A percentile compares a stretch with the other conserved stretches of the same genome.
These are phyloP conservation scores for Monopis laevigella DNA, from an alignment of 2,888 invertebrate species.

Conservation along the genomic window DNA sequence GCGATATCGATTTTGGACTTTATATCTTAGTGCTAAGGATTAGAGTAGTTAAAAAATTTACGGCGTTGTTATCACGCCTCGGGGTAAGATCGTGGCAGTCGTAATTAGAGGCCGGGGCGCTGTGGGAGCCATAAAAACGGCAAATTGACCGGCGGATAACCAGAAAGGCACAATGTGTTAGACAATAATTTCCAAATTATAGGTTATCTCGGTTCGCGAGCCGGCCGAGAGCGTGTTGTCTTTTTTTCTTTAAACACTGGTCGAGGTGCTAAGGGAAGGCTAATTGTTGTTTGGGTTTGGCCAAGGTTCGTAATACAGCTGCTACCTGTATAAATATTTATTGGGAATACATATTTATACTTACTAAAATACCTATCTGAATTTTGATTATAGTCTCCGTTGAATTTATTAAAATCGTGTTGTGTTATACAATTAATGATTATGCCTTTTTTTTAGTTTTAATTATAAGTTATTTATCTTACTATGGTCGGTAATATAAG, in stretches of 20 bases:
- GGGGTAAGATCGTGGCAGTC: conserved; percentile 59
- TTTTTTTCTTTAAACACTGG: conserved; percentile 40
- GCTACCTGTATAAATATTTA: conserved; percentile 68
- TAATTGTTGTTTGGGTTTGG: conserved; percentile 66
- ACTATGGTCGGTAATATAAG: no score
- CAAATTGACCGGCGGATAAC: conserved; percentile 68
- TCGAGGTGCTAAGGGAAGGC: conserved; percentile 66
- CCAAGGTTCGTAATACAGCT: conserved; percentile 62
- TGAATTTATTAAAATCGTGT: no score
- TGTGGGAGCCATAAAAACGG: conserved; percentile 67
- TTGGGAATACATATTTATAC: conserved; percentile 26
- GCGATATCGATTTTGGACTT: conserved; percentile 23
- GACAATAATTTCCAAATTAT: conserved; percentile 69
- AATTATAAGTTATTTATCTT: no score
- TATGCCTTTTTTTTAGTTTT: no score
- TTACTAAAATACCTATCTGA: no score
- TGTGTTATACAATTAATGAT: no score
- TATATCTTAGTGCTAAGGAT: conserved; percentile 23
- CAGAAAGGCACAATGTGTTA: conserved; percentile 69
- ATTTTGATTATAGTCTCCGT: no score
- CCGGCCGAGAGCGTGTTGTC: conserved; percentile 29
- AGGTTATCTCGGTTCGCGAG: conserved; percentile 62
- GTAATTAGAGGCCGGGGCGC: conserved; percentile 65
- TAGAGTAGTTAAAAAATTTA: conserved; percentile 18
- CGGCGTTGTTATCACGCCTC: conserved; percentile 38